Evolutionary conservation across 2,888 invertebrate genomes (phyloP), one percentile per base, ranked within the genome.

Genomic region (Tribolium freemani): DNA sequence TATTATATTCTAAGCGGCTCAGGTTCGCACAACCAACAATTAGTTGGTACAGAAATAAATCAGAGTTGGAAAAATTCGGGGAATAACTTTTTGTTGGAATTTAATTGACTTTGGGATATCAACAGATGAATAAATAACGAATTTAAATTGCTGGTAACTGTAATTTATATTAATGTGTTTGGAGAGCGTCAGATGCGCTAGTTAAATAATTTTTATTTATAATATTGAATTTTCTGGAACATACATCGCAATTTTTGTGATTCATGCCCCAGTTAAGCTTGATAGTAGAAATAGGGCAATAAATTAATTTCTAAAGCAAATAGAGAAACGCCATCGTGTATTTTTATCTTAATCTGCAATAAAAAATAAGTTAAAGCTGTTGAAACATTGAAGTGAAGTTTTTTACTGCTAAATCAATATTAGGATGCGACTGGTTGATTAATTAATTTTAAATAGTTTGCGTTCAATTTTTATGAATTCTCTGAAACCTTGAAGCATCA

Each of bases 301-400:
- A 48, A 46, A 61, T 48, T 61, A 21, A 45, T 20, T 13, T 20
- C 44, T 60, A 46, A 45, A 60, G 45, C 44, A 60, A 20, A 16
- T 60, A 9, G 26, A 9, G 51, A 51, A 51, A 13, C 13, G 13
- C 16, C 4, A 5, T 11, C 13, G 16, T 9, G 51, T 9, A 9
- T 11, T 16, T 16, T 11, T 13, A 11, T 9, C 16, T 16, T n/a
- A 13, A 51, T 13, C 51, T 9, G 8, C 4, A 8, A 2, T 3
- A 51, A 51, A 21, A 21, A 21, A 26, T 26, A 26, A 26, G 4
- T 3, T 26, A 26, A 26, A 5, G 3, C 1, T 26, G 26, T 26
- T 26, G 4, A 26, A 26, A 5, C 5, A 26, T 5, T n/a, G n/a
- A n/a, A n/a, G n/a, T n/a, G n/a, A n/a, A n/a, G n/a, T n/a, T n/a